These are phyloP conservation scores for Helicoverpa armigera DNA, from an alignment of 1,140 invertebrate species.

Conservation along the genomic window DNA sequence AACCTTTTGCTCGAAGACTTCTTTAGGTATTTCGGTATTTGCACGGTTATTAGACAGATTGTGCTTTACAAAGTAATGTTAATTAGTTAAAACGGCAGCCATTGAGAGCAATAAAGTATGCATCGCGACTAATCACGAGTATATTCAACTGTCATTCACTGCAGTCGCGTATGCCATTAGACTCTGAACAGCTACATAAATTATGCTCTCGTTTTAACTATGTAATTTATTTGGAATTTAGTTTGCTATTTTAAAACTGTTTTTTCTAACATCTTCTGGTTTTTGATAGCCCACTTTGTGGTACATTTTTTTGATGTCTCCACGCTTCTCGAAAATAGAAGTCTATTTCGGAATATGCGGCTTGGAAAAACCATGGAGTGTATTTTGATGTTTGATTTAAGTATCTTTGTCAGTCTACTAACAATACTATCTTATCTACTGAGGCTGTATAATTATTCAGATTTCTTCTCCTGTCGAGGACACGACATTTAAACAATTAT, in stretches of 20 bases:
- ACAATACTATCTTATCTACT: not conserved
- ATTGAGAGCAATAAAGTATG: not conserved
- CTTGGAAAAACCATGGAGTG: too few relatives aligned
- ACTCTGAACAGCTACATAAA: not conserved
- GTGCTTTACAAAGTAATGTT: not conserved
- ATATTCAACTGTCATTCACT: conserved; percentile 3
- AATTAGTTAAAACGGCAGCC: not conserved
- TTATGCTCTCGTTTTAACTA: too few relatives aligned
- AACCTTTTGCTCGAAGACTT: too few relatives aligned
- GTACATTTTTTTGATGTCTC: too few relatives aligned
- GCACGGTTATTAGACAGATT: too few relatives aligned
- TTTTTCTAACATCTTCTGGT: not conserved
- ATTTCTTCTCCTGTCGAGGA: conserved; percentile 40
- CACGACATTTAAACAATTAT: conserved; percentile 32
- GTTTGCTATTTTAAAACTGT: not conserved
- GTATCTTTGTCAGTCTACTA: not conserved
- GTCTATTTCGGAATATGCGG: too few relatives aligned
- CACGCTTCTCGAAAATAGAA: too few relatives aligned
- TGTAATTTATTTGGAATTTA: too few relatives aligned
- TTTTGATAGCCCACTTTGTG: not conserved
- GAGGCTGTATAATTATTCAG: conserved; percentile 8
- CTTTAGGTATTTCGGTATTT: too few relatives aligned
- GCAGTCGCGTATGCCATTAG: not conserved
- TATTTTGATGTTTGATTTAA: too few relatives aligned
- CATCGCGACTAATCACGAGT: not conserved